Base-by-base conservation (phyloP, 2,113 vertebrate species). In the Elgaria multicarinata region DNA sequence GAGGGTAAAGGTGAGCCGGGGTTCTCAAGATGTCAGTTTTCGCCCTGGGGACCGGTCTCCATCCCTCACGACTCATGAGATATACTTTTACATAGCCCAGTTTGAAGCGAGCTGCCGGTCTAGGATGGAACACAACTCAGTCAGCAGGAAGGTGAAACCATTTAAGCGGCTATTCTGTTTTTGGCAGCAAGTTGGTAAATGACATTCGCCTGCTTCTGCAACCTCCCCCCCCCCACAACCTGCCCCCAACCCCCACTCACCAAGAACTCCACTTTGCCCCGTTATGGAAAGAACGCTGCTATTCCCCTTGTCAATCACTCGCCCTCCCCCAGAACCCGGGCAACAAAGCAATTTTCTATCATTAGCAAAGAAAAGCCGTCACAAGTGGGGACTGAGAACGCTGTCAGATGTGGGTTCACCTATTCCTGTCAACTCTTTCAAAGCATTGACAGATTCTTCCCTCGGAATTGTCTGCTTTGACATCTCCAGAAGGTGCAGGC, bases 271-370 rank as follows among this genome's bases (percentile, higher is more conserved):
- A 31, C 50, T 78, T 36, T 44, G 85, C 58, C 58, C 89, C 22
- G 58, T 24, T 55, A 1, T 1, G 26, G 64, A 88, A 82, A 1
- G 3, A 82, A 69, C 2, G 1, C 89, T 10, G 1, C 78, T 4
- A 72, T 31, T 78, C 66, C 69, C 33, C 83, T 89, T 87, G 88
- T 84, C 92, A 83, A 0, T 89, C 91, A 1, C 55, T 90, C 74
- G 0, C 10, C 58, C 71, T 71, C n/a, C 74, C 62, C 80, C 24
- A 14, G 42, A 87, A 26, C 83, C 91, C 39, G 89, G 89, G 86
- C 91, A 86, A 8, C 87, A 87, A 86, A 85, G 87, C 53, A 12
- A 80, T 92, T 92, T 90, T 81, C 90, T 87, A 79, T 79, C 91
- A 53, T 66, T 91, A 82, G 87, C 13, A 13, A 69, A 7, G 58